phyloP scores from a whole-genome alignment of 1,140 invertebrate genomes.

The Nomia melanderi region DNA sequence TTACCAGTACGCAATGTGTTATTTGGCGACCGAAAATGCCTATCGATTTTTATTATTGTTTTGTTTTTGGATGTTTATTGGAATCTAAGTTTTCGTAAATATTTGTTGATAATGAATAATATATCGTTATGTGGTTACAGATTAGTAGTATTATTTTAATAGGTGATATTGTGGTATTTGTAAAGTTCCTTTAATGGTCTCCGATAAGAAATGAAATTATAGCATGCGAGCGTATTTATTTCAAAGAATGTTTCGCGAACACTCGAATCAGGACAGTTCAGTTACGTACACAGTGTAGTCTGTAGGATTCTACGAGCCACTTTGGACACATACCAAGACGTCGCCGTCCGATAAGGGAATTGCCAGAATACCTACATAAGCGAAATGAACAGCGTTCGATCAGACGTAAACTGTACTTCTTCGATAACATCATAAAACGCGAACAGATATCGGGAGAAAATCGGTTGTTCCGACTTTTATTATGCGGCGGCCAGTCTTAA shows the following conservation, averaged over 20 bases:
- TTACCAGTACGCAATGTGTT: too few relatives aligned
- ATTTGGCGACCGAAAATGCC: too few relatives aligned
- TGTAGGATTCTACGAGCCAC: constrained; percentile 12
- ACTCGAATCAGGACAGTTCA: too few relatives aligned
- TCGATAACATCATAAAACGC: constrained; percentile 32
- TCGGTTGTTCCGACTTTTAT: constrained; percentile 3
- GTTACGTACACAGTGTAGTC: neutral
- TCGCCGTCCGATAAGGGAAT: constrained; percentile 28
- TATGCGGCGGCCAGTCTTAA: neutral
- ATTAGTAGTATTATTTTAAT: too few relatives aligned
- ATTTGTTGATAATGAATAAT: too few relatives aligned
- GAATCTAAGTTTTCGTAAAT: too few relatives aligned
- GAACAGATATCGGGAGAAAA: constrained; percentile 18
- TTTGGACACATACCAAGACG: constrained; percentile 34
- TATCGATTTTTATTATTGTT: too few relatives aligned
- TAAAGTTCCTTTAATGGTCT: too few relatives aligned
- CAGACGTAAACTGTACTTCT: constrained; percentile 16
- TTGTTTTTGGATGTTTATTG: too few relatives aligned
- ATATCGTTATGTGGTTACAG: too few relatives aligned
- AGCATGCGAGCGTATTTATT: neutral
- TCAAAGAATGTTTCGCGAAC: too few relatives aligned
- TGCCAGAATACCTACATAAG: constrained; percentile 9
- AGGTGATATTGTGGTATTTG: too few relatives aligned
- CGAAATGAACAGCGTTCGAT: neutral
- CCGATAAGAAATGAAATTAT: neutral